Conservation (phyloP, 2,113 vertebrate genomes). For the Apodemus speciosus region DNA sequence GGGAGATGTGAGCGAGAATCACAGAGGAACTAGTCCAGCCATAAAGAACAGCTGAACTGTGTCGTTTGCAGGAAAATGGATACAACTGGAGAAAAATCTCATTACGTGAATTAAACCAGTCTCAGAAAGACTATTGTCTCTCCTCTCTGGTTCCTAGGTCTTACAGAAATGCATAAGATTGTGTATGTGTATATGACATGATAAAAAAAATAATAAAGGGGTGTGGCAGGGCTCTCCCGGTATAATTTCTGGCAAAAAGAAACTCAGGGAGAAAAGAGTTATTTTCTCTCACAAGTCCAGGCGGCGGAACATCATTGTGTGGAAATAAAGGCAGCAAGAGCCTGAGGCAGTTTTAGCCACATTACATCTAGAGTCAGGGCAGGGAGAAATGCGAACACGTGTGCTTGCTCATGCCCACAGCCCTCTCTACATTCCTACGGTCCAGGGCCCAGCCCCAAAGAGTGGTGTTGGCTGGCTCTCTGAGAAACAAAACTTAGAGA, state of each 20-base stretch:
- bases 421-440: neutral
- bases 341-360: neutral
- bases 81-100: neutral
- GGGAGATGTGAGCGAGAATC: no score
- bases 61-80: neutral
- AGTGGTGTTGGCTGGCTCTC: neutral
- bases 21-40: neutral
- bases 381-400: neutral
- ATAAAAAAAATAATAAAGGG: neutral
- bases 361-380: neutral
- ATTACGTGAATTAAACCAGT: neutral
- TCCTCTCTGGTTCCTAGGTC: neutral
- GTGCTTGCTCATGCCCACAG: neutral
- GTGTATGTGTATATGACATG: neutral
- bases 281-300: neutral
- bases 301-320: neutral
- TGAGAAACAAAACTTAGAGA: neutral
- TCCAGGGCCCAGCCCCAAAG: neutral
- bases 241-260: neutral
- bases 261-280: neutral
- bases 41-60: neutral
- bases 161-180: neutral
- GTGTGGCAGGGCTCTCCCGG: neutral
- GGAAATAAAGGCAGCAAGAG: neutral
- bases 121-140: neutral